phyloP scores from a whole-genome alignment of 2,888 invertebrate genomes.

The Parnassius orleans region DNA sequence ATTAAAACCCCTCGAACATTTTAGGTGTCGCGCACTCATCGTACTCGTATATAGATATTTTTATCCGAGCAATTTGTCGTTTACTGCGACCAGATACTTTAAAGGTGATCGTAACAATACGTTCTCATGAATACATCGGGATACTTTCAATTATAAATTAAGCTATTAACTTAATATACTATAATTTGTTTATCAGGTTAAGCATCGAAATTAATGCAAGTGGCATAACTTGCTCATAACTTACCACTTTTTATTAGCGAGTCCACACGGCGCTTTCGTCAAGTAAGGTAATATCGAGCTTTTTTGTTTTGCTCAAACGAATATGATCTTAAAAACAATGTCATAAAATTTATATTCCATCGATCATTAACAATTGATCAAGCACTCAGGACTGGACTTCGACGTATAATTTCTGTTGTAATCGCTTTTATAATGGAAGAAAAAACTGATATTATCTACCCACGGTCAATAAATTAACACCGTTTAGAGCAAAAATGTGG shows the following conservation, averaged over 20 bases:
- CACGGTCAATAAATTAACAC: slow-evolving; percentile 81
- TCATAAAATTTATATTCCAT: slow-evolving; percentile 40
- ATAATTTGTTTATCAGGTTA: slow-evolving; percentile 81
- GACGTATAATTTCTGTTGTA: slow-evolving; percentile 80
- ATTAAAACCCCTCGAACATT: slow-evolving; percentile 49
- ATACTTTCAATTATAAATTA: slow-evolving; percentile 79
- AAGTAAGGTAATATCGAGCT: slow-evolving; percentile 64
- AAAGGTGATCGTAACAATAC: slow-evolving; percentile 69
- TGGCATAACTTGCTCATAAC: slow-evolving; percentile 79
- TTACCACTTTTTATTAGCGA: slow-evolving; percentile 79
- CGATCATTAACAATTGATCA: slow-evolving; percentile 43
- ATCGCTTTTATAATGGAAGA: slow-evolving; percentile 79
- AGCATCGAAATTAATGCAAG: slow-evolving; percentile 81
- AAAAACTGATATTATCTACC: slow-evolving; percentile 81
- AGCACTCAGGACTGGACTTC: slow-evolving; percentile 65
- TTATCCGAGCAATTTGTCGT: slow-evolving; percentile 64
- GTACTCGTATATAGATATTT: slow-evolving; percentile 37
- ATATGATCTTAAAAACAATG: slow-evolving; percentile 37
- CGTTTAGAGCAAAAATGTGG: slow-evolving; percentile 81
- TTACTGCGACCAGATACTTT: slow-evolving; percentile 56
- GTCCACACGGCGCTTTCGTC: slow-evolving; percentile 76
- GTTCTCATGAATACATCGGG: slow-evolving; percentile 70
- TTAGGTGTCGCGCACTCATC: slow-evolving; percentile 35
- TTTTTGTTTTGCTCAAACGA: slow-evolving; percentile 35
- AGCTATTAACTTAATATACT: slow-evolving; percentile 79